Conservation (phyloP, 2,797 vertebrate species). For the Eospalax fontanierii region DNA sequence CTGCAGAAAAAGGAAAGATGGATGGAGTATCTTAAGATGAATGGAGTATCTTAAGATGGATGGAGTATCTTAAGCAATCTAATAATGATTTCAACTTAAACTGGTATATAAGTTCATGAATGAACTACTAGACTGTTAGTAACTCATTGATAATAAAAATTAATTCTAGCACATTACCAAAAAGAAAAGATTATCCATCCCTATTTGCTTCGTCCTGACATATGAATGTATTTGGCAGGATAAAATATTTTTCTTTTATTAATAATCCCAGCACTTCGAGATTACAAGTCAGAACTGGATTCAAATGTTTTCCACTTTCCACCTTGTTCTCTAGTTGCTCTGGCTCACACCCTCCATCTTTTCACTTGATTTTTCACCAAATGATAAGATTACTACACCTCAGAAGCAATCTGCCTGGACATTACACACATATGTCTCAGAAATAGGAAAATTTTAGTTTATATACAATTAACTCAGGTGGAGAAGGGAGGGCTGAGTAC, state of each 20-base stretch:
- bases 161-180: background rate
- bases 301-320: no score
- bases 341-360: background rate
- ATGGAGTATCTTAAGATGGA: no score
- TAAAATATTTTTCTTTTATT: background rate
- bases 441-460: no score
- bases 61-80: background rate
- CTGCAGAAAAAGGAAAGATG: background rate
- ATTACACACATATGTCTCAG: background rate
- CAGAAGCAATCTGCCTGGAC: background rate
- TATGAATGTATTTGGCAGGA: background rate
- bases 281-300: fast-evolving
- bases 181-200: background rate
- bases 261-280: no score
- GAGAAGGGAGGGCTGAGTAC: background rate
- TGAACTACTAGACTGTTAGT: background rate
- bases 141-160: constrained; percentile 30
- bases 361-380: background rate
- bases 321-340: background rate
- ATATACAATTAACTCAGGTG: background rate
- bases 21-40: background rate
- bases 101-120: background rate
- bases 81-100: background rate
- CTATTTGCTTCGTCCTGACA: background rate
- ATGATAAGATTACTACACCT: background rate